These are phyloP conservation scores for Zeus faber DNA, from an alignment of 2,113 vertebrate genomes.

Conservation along the genomic window DNA sequence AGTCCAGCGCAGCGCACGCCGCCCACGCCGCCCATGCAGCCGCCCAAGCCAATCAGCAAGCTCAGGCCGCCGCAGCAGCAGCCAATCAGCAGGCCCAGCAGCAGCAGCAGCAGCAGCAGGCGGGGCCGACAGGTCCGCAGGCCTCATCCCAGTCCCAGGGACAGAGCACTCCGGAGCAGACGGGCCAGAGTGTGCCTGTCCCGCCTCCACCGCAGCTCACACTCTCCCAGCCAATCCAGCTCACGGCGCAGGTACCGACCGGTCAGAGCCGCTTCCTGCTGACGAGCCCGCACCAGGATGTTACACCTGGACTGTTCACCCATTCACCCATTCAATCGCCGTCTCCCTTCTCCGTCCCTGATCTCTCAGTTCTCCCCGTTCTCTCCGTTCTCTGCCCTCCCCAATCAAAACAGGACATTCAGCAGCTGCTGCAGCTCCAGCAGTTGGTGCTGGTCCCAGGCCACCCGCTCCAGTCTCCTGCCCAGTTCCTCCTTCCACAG, in stretches of 20 bases:
- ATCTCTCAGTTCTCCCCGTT: background rate
- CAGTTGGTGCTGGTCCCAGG: constrained; percentile 88
- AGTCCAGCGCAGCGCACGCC: constrained; percentile 72
- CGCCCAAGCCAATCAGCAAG: constrained; percentile 75
- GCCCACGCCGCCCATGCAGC: constrained; percentile 68
- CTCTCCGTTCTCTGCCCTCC: background rate
- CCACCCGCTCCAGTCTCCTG: constrained; percentile 82
- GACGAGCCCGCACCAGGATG: background rate
- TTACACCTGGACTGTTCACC: background rate
- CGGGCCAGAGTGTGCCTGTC: constrained; percentile 71
- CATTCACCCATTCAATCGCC: no score
- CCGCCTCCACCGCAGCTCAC: constrained; percentile 84
- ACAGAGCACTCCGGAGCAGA: constrained; percentile 75
- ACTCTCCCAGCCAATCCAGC: constrained; percentile 91
- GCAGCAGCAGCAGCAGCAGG: constrained; percentile 62
- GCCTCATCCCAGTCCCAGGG: constrained; percentile 71
- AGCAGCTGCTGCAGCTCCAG: constrained; percentile 90
- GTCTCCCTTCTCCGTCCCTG: background rate
- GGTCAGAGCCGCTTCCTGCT: no score
- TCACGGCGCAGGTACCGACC: constrained; percentile 89
- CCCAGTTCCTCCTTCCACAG: constrained; percentile 89
- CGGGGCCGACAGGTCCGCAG: constrained; percentile 59
- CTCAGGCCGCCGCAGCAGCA: constrained; percentile 69
- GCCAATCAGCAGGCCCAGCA: constrained; percentile 76
- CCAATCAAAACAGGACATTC: constrained; percentile 77